phyloP scores from a whole-genome alignment of 2,888 invertebrate genomes.

The Pandemis corylana region DNA sequence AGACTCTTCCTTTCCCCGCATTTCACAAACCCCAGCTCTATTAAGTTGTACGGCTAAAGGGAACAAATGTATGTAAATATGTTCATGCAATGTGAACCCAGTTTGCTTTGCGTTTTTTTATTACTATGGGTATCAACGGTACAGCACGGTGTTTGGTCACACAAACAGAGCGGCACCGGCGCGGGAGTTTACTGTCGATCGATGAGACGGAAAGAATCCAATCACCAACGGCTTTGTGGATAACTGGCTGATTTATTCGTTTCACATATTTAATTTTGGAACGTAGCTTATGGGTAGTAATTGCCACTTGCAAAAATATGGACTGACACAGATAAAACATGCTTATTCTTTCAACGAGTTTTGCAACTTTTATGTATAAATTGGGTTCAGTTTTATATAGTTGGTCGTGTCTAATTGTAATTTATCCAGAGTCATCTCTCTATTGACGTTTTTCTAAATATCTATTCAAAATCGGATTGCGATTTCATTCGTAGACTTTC shows the following conservation, averaged over 20 bases:
- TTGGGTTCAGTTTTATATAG: too few species aligned
- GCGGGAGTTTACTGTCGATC: background rate
- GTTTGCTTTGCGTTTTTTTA: background rate
- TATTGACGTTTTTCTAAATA: background rate
- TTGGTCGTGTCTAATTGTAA: background rate
- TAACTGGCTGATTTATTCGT: background rate
- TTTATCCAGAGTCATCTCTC: background rate
- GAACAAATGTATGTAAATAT: too few species aligned
- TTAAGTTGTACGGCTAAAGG: too few species aligned
- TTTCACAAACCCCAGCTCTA: too few species aligned
- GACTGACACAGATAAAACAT: too few species aligned
- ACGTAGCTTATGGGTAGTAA: too few species aligned
- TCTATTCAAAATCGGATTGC: slow-evolving; percentile 9
- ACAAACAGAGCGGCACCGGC: slow-evolving; percentile 10
- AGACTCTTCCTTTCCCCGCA: too few species aligned
- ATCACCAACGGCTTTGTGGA: background rate
- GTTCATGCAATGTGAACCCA: too few species aligned
- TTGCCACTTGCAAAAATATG: too few species aligned
- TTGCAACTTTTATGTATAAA: too few species aligned
- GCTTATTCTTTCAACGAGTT: too few species aligned
- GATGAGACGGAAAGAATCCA: slow-evolving; percentile 1
- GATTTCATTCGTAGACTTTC: slow-evolving; percentile 22
- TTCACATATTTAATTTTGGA: background rate
- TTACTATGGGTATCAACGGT: background rate
- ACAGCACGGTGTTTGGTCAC: background rate